These are phyloP conservation scores for Strix aluco DNA, from an alignment of 2,113 vertebrate species.

Conservation along the genomic window DNA sequence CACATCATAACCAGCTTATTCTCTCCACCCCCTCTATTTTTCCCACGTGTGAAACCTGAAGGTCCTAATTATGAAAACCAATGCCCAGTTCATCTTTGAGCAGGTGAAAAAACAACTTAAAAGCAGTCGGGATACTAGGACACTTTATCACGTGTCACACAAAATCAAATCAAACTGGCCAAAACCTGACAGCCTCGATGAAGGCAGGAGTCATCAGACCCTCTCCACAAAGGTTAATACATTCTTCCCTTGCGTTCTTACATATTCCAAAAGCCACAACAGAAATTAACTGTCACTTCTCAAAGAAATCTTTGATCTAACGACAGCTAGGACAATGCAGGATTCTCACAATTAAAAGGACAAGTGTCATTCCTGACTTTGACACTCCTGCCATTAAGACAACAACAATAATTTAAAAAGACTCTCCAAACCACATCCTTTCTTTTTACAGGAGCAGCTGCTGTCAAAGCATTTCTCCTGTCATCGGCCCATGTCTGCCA, in stretches of 20 bases:
- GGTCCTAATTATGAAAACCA: not conserved
- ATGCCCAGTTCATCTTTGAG: not conserved
- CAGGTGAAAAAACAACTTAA: not conserved
- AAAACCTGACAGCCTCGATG: not conserved
- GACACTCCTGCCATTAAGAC: not conserved
- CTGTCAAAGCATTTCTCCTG: not conserved
- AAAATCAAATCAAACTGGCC: not conserved
- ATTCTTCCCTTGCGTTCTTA: not conserved
- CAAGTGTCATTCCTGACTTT: not conserved
- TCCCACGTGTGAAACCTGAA: not conserved
- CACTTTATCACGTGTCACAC: not conserved
- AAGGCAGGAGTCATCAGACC: not conserved
- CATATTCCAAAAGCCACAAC: not conserved
- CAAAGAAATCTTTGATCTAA: not conserved
- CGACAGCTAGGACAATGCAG: not conserved
- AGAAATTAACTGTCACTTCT: not conserved
- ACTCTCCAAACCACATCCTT: not conserved
- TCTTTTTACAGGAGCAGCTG: not conserved
- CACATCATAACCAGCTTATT: not conserved
- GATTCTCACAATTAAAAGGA: not conserved
- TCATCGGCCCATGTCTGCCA: not conserved
- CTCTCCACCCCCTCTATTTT: not conserved
- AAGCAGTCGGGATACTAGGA: not conserved
- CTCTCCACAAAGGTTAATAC: not conserved
- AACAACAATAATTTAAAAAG: not conserved